A percentile compares a stretch with the other conserved stretches of the same genome.
These are phyloP conservation scores for Phymorhynchus buccinoides DNA, from an alignment of 1,140 invertebrate genomes.

Conservation along the genomic window DNA sequence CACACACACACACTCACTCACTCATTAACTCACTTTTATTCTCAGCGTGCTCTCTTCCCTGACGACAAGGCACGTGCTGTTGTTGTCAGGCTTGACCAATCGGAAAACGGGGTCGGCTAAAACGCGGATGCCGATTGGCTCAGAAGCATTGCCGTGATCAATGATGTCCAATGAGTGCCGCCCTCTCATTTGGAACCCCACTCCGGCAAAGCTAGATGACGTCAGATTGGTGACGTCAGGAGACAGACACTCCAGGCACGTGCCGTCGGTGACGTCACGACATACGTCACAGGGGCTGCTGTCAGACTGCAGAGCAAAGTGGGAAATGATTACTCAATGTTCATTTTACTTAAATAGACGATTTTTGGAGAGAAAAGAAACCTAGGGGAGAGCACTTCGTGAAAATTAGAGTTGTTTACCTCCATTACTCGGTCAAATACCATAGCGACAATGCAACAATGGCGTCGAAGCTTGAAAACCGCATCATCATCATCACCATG, in stretches of 20 bases:
- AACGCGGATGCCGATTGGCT: neutral
- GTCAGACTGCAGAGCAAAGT: neutral
- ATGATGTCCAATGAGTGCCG: neutral
- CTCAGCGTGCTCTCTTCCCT: neutral
- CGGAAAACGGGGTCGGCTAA: neutral
- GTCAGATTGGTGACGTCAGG: neutral
- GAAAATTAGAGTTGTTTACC: too few species aligned
- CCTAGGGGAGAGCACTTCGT: too few species aligned
- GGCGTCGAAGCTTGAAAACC: too few species aligned
- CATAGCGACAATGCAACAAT: too few species aligned
- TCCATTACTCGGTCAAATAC: too few species aligned
- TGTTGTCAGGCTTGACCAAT: neutral
- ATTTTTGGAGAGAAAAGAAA: too few species aligned
- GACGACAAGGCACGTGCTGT: neutral
- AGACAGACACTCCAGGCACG: neutral
- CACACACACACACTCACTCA: too few species aligned
- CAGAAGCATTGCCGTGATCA: neutral
- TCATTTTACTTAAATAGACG: too few species aligned
- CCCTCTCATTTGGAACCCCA: neutral
- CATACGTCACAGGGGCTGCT: neutral
- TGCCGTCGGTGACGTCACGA: neutral
- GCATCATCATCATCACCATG: too few species aligned
- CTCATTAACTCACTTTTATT: neutral
- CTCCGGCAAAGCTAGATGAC: neutral
- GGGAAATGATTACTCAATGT: too few species aligned